These are phyloP conservation scores for Ormyrus pomaceus DNA, from an alignment of 2,888 invertebrate species.

Conservation along the genomic window DNA sequence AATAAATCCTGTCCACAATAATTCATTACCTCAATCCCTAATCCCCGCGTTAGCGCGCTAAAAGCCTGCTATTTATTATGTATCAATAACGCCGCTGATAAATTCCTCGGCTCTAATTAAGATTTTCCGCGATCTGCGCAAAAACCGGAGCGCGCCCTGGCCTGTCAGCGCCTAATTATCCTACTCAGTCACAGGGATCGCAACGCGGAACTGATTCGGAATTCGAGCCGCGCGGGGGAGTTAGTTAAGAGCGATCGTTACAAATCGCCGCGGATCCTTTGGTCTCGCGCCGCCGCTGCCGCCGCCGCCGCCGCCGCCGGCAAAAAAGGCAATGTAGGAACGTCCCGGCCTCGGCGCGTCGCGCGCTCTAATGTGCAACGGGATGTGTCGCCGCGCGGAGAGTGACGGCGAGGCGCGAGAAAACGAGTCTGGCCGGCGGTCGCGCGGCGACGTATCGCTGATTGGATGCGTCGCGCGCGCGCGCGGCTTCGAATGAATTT, in stretches of 20 bases:
- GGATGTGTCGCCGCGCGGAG: background rate
- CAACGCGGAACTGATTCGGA: background rate
- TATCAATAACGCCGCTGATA: background rate
- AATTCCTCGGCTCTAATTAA: conserved; percentile 21
- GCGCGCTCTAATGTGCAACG: conserved; percentile 37
- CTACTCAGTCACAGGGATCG: background rate
- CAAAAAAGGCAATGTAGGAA: background rate
- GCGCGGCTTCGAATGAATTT: background rate
- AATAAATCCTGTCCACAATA: no score
- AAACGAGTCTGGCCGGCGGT: conserved; percentile 26
- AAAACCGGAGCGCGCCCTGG: background rate
- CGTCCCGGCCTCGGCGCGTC: conserved; percentile 41
- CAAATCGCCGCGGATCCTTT: conserved; percentile 12
- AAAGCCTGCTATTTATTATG: no score
- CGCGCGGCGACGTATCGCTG: background rate
- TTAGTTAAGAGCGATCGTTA: conserved; percentile 29
- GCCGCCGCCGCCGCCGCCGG: background rate
- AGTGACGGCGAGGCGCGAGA: conserved; percentile 14
- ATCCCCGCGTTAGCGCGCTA: no score
- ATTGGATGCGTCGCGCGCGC: background rate
- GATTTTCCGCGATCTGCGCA: background rate
- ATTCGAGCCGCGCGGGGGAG: conserved; percentile 7
- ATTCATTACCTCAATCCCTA: no score
- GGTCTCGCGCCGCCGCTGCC: background rate
- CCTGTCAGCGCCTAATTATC: conserved; percentile 24